Evolutionary conservation across 53 echinoderm and acorn worm genomes (phyloP).

Genomic region (Patiria pectinifera): DNA sequence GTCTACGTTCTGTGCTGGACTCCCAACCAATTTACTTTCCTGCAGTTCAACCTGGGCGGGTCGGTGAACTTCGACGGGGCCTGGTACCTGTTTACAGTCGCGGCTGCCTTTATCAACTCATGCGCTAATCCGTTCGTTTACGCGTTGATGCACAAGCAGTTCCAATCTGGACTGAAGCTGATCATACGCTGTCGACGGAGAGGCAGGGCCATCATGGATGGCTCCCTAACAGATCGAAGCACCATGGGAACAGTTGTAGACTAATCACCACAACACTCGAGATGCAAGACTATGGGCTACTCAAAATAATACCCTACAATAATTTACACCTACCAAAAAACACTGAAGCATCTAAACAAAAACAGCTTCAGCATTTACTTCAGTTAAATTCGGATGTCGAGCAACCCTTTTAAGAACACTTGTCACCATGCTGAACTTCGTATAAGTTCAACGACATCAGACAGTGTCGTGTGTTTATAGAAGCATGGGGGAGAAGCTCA

Average conservation of each 20-base stretch:
- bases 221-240: neutral
- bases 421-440: too few species aligned
- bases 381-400: too few species aligned
- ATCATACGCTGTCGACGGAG: conserved; percentile 29
- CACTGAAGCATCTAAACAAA: neutral
- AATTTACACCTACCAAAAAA: neutral
- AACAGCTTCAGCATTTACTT: too few species aligned
- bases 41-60: conserved; percentile 92
- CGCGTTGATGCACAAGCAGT: conserved; percentile 83
- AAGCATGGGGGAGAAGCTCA: too few species aligned
- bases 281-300: too few species aligned
- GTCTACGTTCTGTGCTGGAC: conserved; percentile 95
- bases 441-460: too few species aligned
- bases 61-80: conserved; percentile 75
- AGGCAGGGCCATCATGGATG: neutral
- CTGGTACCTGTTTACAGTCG: conserved; percentile 89
- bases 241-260: conserved; percentile 11
- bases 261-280: neutral
- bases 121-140: conserved; percentile 91
- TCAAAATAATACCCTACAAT: too few species aligned
- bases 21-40: conserved; percentile 92
- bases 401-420: too few species aligned
- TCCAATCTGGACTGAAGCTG: conserved; percentile 74
- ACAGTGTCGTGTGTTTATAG: too few species aligned
- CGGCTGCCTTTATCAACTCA: conserved; percentile 85